Evolutionary conservation across 92 coral and sea anemone genomes (phyloP), one percentile per base, ranked within the genome.

Genomic region (Anthopleura xanthogrammica): DNA sequence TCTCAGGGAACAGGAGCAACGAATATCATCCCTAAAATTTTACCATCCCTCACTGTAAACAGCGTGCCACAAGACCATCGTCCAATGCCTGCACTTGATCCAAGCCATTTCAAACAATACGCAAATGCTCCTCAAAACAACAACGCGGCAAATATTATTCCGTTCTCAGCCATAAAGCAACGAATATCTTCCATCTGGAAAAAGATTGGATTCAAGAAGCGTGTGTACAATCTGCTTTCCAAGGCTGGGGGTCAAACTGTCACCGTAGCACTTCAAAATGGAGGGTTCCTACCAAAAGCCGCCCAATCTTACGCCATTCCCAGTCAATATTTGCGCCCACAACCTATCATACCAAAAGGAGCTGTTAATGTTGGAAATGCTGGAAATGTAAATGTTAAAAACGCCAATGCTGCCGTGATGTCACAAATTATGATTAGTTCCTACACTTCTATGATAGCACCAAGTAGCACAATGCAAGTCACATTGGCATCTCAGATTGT

Each of bases 241-340:
- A 41, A 70, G 10, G 77, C 77, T n/a, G 84, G 77, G 9, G 84
- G 84, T 1, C 84, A 84, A 62, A 62, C 46, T 6, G 68, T 84
- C 4, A 84, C 87, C 12, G 82, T 84, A 12, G 80, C 87, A 60
- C 77, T 84, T 13, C 60, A 52, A 52, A 76, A 84, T 50, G 87
- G 81, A 20, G 87, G 87, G 56, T 64, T 84, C 36, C 42, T 48
- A 16, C 83, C 83, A n/a, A 40, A 60, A 36, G 42, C 88, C 1
- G 60, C 0, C 16, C 41, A 68, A 22, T 19, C 24, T 16, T 68
- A 68, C 17, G 13, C 3, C 41, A 36, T 68, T 12, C 74, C 74
- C 36, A 14, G 6, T 9, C 74, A 68, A 36, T 68, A 68, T 13
- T 4, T n/a, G 74, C 5, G 42, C 42, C 74, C 74, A 20, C 24